Conservation (phyloP, 2,113 vertebrate species). For the Orcinus orca region DNA sequence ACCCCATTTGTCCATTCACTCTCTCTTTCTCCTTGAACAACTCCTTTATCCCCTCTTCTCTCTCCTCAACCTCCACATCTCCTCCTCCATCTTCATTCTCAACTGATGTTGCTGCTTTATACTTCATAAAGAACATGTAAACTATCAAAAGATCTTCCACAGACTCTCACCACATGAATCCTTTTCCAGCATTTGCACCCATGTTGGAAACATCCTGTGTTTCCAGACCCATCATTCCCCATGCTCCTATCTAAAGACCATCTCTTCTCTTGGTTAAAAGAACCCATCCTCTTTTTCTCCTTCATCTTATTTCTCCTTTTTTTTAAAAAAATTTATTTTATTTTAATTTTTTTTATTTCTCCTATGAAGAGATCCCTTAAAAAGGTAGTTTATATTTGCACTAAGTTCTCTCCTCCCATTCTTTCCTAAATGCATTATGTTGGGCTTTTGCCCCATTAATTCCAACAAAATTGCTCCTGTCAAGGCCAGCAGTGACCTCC, state of each 20-base stretch:
- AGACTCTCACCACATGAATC: neutral
- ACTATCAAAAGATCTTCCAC: neutral
- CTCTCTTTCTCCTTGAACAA: neutral
- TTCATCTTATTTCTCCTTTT: neutral
- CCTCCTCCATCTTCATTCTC: neutral
- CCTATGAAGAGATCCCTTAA: neutral
- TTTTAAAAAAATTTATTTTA: rapidly evolving
- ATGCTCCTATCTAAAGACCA: neutral
- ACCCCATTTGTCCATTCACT: neutral
- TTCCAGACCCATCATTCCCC: neutral
- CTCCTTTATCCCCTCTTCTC: neutral
- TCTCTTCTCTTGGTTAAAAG: neutral
- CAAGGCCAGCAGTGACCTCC: neutral
- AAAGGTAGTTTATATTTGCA: neutral
- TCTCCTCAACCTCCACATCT: neutral
- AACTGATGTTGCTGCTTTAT: neutral
- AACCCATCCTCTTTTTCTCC: neutral
- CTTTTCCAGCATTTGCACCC: neutral
- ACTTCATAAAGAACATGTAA: neutral
- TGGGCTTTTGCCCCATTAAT: neutral
- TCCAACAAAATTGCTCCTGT: neutral
- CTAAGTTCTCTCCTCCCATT: neutral
- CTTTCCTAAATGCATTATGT: neutral
- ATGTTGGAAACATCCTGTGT: neutral
- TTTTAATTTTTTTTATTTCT: neutral